Evolutionary conservation across 2,888 invertebrate species (phyloP), one percentile per base, ranked within the genome.

Genomic region (Cephus spinipes): DNA sequence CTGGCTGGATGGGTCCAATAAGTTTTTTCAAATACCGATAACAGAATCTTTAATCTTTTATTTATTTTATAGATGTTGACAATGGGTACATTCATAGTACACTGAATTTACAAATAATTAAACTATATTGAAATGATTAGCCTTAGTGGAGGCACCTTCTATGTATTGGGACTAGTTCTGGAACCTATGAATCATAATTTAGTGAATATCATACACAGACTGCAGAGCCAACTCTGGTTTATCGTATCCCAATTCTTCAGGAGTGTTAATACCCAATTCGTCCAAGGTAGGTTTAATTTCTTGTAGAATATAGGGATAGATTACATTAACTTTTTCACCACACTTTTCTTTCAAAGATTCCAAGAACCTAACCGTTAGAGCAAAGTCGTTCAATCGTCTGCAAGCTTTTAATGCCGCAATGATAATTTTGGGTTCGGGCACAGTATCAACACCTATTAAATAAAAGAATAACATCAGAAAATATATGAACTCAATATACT

Each of bases 181-280:
- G 71, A 30, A 3, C 33, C 30, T 71, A 74, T 30, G 31, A 34
- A 34, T 55, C 36, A 71, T 75, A 1, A 81, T 76, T 90, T 87
- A 91, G 87, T 94, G 93, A 87, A 95, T 94, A 79, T 96, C 95
- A 89, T 94, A 96, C 79, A 96, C 95, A 87, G 94, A 94, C 87
- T 95, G 92, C 84, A 98, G 93, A 81, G 97, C 97, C 91, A 99
- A 93, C 93, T 99, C 99, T 79, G 99, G 99, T 92, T 98, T 96
- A 92, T 99, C 98, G 89, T 97, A 99, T 81, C 99, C 99, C 88
- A 99, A 94, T 90, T 99, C 98, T 92, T 99, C 99, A 0, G 97
- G 97, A 40, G 99, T 98, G 77, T 95, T 95, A 85, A 99, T 95
- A 74, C 99, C 99, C 79, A 99, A 93, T 92, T 99, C 98, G 71